These are phyloP conservation scores for Melanotaenia trifasciata DNA, from an alignment of 2,797 vertebrate species.

Conservation along the genomic window DNA sequence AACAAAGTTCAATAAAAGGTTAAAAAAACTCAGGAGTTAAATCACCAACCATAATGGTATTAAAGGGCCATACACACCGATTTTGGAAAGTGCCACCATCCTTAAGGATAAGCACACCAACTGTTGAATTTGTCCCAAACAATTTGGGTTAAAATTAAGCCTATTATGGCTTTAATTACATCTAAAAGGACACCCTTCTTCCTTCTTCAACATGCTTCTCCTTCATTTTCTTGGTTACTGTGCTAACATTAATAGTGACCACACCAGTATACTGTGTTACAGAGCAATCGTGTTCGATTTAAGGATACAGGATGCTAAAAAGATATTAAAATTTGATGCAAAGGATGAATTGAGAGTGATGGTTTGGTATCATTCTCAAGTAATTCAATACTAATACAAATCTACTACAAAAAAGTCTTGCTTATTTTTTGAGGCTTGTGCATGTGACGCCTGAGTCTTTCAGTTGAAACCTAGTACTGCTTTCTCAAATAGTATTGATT, in stretches of 20 bases:
- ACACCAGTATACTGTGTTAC: not conserved
- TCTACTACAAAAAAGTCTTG: not conserved
- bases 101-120: not conserved
- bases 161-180: not conserved
- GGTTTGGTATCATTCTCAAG: not conserved
- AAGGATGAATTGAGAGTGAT: not conserved
- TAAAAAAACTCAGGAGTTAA: too few species aligned
- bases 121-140: not conserved
- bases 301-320: not conserved
- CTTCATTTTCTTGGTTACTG: not conserved
- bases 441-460: not conserved
- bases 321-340: too few species aligned
- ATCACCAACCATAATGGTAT: too few species aligned
- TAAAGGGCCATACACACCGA: too few species aligned
- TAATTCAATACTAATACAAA: not conserved
- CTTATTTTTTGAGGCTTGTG: not conserved
- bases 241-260: not conserved
- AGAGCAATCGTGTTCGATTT: not conserved
- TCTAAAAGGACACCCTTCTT: not conserved
- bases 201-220: not conserved
- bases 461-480: not conserved
- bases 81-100: too few species aligned
- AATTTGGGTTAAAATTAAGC: not conserved
- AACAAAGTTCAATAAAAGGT: too few species aligned
- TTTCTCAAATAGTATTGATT: not conserved